Base-by-base conservation (phyloP, 2,888 invertebrate genomes). In the Pandemis corylana region DNA sequence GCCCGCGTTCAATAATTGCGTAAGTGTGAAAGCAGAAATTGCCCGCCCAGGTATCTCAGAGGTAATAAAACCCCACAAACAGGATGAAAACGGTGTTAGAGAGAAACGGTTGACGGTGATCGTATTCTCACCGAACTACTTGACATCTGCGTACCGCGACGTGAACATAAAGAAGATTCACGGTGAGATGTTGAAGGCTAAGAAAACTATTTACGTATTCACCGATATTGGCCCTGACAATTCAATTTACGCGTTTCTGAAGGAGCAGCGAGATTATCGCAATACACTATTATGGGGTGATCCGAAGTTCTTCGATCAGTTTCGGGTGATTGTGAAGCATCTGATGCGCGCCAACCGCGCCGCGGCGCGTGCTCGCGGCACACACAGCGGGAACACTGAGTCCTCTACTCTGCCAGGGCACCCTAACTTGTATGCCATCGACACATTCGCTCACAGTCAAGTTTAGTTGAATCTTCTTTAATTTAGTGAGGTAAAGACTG, bases 401-500 rank as follows among this genome's bases (percentile, higher is more conserved):
- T 83, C 87, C 41, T 84, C 87, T 5, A 84, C 82, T 75, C 76
- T 85, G 61, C 85, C 87, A n/a, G 88, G 89, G 49, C 83, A 83
- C 78, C 85, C 88, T 13, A 84, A 84, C 62, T 76, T 82, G 66
- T 84, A 87, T 76, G 84, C 87, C 75, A 79, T 87, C 63, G 86
- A 87, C 76, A 82, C 86, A 74, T 83, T 86, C 76, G 84, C 86
- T 75, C 86, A 89, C 82, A 90, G 90, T 84, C 91, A 90, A 83
- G 91, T 93, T 89, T 91, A 93, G 84, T 85, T 85, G 72, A 81
- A 80, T 82, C 81, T 82, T 78, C 79, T 83, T 80, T 87, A 86
- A 84, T 87, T 89, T 89, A 89, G 90, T 90, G 93, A 94, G 93
- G 89, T 89, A 92, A 93, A 94, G 94, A 94, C 94, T 94, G 94